These are phyloP conservation scores for Stenotaenia linearis DNA, from an alignment of 2,888 invertebrate genomes.

Conservation along the genomic window DNA sequence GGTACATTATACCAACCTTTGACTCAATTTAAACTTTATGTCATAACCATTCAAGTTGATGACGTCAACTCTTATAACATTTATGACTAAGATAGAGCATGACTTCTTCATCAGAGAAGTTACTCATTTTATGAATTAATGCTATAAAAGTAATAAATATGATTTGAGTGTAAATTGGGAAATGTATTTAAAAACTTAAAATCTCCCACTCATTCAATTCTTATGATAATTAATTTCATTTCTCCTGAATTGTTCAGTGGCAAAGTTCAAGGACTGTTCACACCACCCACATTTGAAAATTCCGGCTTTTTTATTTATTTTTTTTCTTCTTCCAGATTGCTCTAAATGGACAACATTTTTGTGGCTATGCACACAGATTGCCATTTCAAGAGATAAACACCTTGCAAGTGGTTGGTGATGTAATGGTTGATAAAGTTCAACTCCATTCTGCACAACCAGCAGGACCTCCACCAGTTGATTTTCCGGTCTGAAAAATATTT, in stretches of 20 bases:
- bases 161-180: not conserved
- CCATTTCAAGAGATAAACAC: not conserved
- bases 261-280: not conserved
- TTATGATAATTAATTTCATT: not conserved
- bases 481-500: not conserved
- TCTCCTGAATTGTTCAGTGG: not conserved
- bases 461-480: not conserved
- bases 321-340: constrained; percentile 31
- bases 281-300: not conserved
- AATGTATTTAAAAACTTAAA: not conserved
- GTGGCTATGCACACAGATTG: not conserved
- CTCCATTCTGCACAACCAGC: not conserved
- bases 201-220: not conserved
- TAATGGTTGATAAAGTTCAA: constrained; percentile 42
- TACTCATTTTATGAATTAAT: too few relatives aligned
- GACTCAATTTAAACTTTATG: too few relatives aligned
- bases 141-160: too few relatives aligned
- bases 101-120: too few relatives aligned
- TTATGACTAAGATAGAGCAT: too few relatives aligned
- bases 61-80: too few relatives aligned
- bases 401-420: constrained; percentile 36
- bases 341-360: not conserved
- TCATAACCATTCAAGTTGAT: too few relatives aligned
- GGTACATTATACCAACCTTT: too few relatives aligned
- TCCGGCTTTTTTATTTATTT: not conserved